phyloP scores from a whole-genome alignment of 2,113 vertebrate species.

The Carassius gibelio region DNA sequence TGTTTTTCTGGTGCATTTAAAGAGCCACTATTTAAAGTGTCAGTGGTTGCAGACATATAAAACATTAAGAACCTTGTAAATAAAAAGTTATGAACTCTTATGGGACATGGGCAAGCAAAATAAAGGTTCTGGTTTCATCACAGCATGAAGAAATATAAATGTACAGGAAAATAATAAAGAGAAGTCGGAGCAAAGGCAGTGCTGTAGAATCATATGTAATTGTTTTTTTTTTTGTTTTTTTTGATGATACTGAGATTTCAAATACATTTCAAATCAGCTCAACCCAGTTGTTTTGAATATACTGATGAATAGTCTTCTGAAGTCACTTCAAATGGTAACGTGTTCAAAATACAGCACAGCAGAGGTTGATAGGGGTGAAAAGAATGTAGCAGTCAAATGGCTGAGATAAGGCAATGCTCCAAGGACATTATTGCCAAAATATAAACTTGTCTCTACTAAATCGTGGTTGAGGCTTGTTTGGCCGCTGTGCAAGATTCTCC shows the following conservation, averaged over 20 bases:
- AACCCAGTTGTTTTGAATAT: constrained; percentile 24
- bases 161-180: not conserved
- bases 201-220: not conserved
- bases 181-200: not conserved
- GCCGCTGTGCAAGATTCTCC: constrained; percentile 49
- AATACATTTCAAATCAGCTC: not conserved
- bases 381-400: not conserved
- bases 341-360: constrained; percentile 34
- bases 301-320: constrained; percentile 3
- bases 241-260: constrained; percentile 8
- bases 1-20: not conserved
- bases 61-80: constrained; percentile 57
- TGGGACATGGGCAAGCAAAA: not conserved
- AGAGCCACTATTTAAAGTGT: constrained; percentile 29
- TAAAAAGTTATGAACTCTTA: constrained; percentile 46
- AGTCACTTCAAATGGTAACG: constrained; percentile 10
- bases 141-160: not conserved
- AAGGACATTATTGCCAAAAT: constrained; percentile 42
- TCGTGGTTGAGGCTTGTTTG: constrained; percentile 29
- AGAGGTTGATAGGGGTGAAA: not conserved
- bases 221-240: not conserved
- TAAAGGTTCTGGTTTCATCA: constrained; percentile 6
- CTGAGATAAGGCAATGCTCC: constrained; percentile 12
- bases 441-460: constrained; percentile 44
- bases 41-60: constrained; percentile 49